Conservation (phyloP, 2,797 vertebrate genomes). For the Darevskia mixta region DNA sequence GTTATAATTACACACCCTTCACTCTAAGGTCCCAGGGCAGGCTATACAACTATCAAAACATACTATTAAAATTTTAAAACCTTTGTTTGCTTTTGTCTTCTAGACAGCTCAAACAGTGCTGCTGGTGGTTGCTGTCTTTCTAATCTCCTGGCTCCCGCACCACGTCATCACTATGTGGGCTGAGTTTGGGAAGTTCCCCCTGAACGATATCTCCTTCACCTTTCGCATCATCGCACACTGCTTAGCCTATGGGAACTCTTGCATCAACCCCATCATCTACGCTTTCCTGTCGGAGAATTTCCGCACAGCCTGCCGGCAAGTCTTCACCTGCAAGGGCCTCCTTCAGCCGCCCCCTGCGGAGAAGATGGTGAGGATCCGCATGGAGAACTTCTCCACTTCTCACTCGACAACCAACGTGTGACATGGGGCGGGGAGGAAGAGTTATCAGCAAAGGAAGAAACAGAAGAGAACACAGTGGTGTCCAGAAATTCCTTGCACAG, state of each 20-base stretch:
- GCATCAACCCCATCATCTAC: slow-evolving; percentile 88
- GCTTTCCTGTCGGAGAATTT: slow-evolving; percentile 89
- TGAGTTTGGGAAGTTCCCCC: slow-evolving; percentile 85
- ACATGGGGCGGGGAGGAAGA: not conserved
- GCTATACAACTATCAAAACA: too few relatives aligned
- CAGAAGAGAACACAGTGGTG: fast-evolving
- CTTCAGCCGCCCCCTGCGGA: slow-evolving; percentile 47
- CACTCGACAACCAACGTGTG: slow-evolving; percentile 82
- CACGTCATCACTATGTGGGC: slow-evolving; percentile 89
- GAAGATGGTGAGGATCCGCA: slow-evolving; percentile 78
- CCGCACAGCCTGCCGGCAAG: slow-evolving; percentile 82
- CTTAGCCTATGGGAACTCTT: slow-evolving; percentile 87
- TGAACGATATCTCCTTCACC: slow-evolving; percentile 83
- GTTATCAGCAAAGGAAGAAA: not conserved
- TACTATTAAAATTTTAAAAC: not conserved
- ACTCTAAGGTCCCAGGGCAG: too few relatives aligned
- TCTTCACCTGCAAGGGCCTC: slow-evolving; percentile 74
- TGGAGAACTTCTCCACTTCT: slow-evolving; percentile 85
- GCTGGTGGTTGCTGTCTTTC: slow-evolving; percentile 83
- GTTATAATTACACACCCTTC: too few relatives aligned
- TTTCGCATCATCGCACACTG: slow-evolving; percentile 86
- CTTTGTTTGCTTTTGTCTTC: fast-evolving
- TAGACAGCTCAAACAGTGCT: slow-evolving; percentile 87
- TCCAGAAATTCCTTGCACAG: fast-evolving
- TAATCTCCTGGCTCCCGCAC: slow-evolving; percentile 88